These are phyloP conservation scores for Brotula barbata DNA, from an alignment of 2,797 vertebrate species.

Conservation along the genomic window DNA sequence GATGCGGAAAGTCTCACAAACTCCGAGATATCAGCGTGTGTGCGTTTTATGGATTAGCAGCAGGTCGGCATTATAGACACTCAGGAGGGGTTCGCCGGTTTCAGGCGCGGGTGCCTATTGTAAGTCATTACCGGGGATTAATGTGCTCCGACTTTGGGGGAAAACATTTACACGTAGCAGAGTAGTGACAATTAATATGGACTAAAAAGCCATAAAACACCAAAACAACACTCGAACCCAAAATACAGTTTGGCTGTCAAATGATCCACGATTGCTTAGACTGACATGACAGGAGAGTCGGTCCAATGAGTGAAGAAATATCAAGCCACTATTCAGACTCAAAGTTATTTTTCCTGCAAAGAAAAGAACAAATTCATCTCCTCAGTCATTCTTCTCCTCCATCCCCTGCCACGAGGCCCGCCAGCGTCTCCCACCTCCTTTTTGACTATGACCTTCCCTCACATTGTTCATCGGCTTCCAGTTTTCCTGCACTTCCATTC, in stretches of 20 bases:
- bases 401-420: conserved; percentile 1
- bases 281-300: conserved; percentile 17
- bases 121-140: conserved; percentile 58
- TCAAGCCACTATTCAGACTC: conserved; percentile 4
- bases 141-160: conserved; percentile 24
- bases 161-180: conserved; percentile 39
- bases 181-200: conserved; percentile 43
- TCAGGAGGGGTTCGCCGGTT: conserved; percentile 42
- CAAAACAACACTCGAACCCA: conserved; percentile 39
- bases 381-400: conserved; percentile 38
- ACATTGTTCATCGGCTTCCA: conserved; percentile 64
- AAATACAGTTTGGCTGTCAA: conserved; percentile 31
- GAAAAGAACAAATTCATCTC: conserved; percentile 23
- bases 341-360: conserved; percentile 48
- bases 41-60: conserved; percentile 38
- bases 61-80: conserved; percentile 14
- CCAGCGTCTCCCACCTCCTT: conserved; percentile 37
- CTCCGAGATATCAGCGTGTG: conserved; percentile 10
- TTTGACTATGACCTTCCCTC: conserved; percentile 68
- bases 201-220: conserved; percentile 41
- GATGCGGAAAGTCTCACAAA: neutral
- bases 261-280: conserved; percentile 22
- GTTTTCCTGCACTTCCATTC: conserved; percentile 58
- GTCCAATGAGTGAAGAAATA: conserved; percentile 16
- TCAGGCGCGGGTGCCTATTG: conserved; percentile 47